Evolutionary conservation across 2,888 invertebrate species (phyloP).

Genomic region (Napeogenes sylphis): DNA sequence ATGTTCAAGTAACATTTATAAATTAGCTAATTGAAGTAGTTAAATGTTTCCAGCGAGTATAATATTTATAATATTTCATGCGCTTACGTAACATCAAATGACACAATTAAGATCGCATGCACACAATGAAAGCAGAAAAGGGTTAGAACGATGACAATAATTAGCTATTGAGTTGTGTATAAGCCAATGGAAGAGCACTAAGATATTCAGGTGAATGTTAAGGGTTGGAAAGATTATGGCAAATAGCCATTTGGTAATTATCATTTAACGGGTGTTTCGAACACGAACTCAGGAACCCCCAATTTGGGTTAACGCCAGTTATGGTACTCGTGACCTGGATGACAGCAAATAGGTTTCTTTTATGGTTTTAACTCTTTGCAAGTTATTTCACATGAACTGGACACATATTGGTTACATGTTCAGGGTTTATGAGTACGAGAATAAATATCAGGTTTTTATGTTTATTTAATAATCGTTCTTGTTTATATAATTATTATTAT

Average conservation of each 20-base stretch:
- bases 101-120: slow-evolving; percentile 37
- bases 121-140: slow-evolving; percentile 40
- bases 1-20: background rate
- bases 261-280: slow-evolving; percentile 50
- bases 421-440: background rate
- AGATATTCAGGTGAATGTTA: slow-evolving; percentile 45
- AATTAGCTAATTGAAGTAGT: slow-evolving; percentile 28
- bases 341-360: slow-evolving; percentile 55
- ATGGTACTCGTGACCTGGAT: slow-evolving; percentile 50
- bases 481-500: background rate
- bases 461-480: background rate
- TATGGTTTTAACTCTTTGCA: slow-evolving; percentile 40
- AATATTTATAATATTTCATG: slow-evolving; percentile 35
- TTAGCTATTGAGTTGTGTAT: slow-evolving; percentile 33
- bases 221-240: slow-evolving; percentile 52
- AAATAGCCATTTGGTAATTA: slow-evolving; percentile 49
- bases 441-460: too few relatives aligned
- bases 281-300: slow-evolving; percentile 49
- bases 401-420: slow-evolving; percentile 5
- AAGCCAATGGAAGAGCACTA: slow-evolving; percentile 47
- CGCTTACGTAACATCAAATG: slow-evolving; percentile 35
- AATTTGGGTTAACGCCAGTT: slow-evolving; percentile 53
- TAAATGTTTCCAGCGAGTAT: slow-evolving; percentile 32
- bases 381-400: background rate
- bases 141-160: slow-evolving; percentile 42